Evolutionary conservation across 2,888 invertebrate species (phyloP).

Genomic region (Mimas tiliae): DNA sequence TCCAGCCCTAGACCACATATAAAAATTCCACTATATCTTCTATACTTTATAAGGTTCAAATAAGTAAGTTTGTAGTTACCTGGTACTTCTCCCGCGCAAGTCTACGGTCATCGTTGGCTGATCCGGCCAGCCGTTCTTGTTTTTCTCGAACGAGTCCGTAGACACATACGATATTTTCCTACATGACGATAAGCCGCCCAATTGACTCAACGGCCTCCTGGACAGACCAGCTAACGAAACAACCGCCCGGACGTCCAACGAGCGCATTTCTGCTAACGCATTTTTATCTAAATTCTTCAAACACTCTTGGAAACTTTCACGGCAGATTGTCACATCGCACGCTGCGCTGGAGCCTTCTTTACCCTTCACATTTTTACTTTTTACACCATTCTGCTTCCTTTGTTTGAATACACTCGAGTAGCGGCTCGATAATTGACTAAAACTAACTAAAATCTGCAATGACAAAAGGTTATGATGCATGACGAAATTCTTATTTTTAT

Average conservation of each 20-base stretch:
- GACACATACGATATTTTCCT: slow-evolving; percentile 72
- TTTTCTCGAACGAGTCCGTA: slow-evolving; percentile 68
- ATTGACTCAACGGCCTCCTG: slow-evolving; percentile 41
- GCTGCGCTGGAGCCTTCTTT: slow-evolving; percentile 55
- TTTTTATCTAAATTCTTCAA: slow-evolving; percentile 74
- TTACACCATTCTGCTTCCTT: slow-evolving; percentile 66
- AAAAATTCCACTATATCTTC: neutral
- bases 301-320: slow-evolving; percentile 72
- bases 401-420: slow-evolving; percentile 76
- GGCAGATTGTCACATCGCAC: slow-evolving; percentile 67
- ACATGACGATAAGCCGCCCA: slow-evolving; percentile 51
- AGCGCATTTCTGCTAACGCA: slow-evolving; percentile 70
- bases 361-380: slow-evolving; percentile 66
- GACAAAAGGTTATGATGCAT: slow-evolving; percentile 64
- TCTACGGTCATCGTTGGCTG: slow-evolving; percentile 59
- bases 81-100: slow-evolving; percentile 49
- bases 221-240: slow-evolving; percentile 49
- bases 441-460: slow-evolving; percentile 82
- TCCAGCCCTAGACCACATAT: no score
- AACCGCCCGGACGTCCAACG: slow-evolving; percentile 59
- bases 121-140: slow-evolving; percentile 70
- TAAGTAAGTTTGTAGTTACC: slow-evolving; percentile 37
- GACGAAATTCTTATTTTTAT: slow-evolving; percentile 30
- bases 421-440: slow-evolving; percentile 78
- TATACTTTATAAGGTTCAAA: neutral